phyloP scores from a whole-genome alignment of 37 sponge, comb jelly and placozoan genomes.

The Dysidea cf. avara region DNA sequence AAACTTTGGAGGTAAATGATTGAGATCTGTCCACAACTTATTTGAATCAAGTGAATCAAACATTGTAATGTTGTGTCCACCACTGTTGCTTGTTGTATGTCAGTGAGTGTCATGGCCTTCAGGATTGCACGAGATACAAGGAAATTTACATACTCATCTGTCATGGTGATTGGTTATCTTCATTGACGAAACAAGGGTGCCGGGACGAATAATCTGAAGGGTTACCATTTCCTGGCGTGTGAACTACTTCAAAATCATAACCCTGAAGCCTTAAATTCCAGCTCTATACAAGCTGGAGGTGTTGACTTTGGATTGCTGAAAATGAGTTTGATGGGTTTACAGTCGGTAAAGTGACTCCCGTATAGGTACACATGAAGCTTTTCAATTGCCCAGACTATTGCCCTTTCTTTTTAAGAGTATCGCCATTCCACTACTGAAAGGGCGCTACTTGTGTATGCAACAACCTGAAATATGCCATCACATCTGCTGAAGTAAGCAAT shows the following conservation, averaged over 20 bases:
- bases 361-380: not conserved
- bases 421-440: slow-evolving; percentile 11
- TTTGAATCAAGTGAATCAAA: not conserved
- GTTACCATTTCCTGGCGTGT: slow-evolving; percentile 37
- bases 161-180: not conserved
- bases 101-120: slow-evolving; percentile 29
- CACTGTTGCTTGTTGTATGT: slow-evolving; percentile 22
- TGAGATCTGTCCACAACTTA: not conserved
- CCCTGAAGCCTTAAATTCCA: slow-evolving; percentile 46
- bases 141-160: slow-evolving; percentile 26
- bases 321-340: slow-evolving; percentile 19
- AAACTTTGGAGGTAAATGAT: not conserved
- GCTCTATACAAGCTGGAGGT: slow-evolving; percentile 51
- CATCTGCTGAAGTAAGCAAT: slow-evolving; percentile 26
- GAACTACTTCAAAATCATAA: slow-evolving; percentile 30
- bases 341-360: slow-evolving; percentile 12
- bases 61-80: slow-evolving; percentile 26
- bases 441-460: slow-evolving; percentile 41
- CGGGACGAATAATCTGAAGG: slow-evolving; percentile 51
- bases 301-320: slow-evolving; percentile 31
- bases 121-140: slow-evolving; percentile 23
- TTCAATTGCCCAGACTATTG: slow-evolving; percentile 15
- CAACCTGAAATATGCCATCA: slow-evolving; percentile 47
- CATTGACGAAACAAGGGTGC: slow-evolving; percentile 8
- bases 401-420: slow-evolving; percentile 3